phyloP scores from a whole-genome alignment of 35 echinoderm and acorn worm genomes.

The Holothuria glaberrima region DNA sequence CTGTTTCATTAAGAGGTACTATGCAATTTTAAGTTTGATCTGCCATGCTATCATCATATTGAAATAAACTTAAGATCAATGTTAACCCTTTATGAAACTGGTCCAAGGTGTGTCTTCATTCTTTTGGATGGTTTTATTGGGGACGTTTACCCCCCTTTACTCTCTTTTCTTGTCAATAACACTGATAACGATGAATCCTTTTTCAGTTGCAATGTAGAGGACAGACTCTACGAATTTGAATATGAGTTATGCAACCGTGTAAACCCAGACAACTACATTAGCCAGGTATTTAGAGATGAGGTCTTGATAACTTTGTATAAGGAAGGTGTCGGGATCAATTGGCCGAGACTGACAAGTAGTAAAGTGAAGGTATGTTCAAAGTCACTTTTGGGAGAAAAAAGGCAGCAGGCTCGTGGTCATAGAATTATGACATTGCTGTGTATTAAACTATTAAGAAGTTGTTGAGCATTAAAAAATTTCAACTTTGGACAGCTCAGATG shows the following conservation, averaged over 20 bases:
- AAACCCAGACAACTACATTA: constrained; percentile 51
- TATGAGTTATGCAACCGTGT: constrained; percentile 72
- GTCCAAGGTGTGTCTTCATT: no score
- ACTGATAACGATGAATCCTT: no score
- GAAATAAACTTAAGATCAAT: no score
- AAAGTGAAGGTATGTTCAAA: constrained; percentile 88
- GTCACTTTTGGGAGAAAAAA: not conserved
- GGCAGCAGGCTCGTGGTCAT: not conserved
- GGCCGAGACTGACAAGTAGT: constrained; percentile 68
- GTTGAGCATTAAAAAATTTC: not conserved
- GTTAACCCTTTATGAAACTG: no score
- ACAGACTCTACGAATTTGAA: constrained; percentile 68
- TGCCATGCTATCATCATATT: no score
- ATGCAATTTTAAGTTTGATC: no score
- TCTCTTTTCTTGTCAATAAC: no score
- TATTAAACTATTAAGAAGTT: not conserved
- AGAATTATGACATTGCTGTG: not conserved
- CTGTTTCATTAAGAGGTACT: no score
- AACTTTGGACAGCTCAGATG: not conserved
- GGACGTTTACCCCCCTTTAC: no score
- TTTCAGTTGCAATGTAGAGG: constrained; percentile 62
- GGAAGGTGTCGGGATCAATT: constrained; percentile 69
- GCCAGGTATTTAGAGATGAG: constrained; percentile 56
- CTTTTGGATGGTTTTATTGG: no score
- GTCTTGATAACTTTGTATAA: constrained; percentile 86